A percentile compares a stretch with the other conserved stretches of the same genome.
These are phyloP conservation scores for Bufotes viridis DNA, from an alignment of 2,797 vertebrate genomes.

Conservation along the genomic window DNA sequence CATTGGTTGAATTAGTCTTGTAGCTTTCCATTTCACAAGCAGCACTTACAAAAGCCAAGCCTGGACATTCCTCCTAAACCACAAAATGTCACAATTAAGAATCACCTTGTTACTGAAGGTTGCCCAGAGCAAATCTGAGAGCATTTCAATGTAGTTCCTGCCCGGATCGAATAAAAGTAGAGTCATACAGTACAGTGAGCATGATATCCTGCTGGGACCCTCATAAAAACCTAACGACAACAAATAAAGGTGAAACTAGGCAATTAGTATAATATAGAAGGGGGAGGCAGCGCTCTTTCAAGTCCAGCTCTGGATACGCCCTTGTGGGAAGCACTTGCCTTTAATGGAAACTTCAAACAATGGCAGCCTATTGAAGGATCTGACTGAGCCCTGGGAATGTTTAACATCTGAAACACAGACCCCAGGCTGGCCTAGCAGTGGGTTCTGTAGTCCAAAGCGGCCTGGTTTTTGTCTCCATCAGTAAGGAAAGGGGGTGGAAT, in stretches of 20 bases:
- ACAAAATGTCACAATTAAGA: constrained; percentile 55
- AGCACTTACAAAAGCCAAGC: constrained; percentile 25
- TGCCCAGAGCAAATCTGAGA: constrained; percentile 51
- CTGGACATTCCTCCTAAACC: constrained; percentile 39
- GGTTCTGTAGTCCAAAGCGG: constrained; percentile 48
- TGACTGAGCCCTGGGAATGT: constrained; percentile 57
- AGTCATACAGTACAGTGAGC: constrained; percentile 56
- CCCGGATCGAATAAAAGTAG: constrained; percentile 29
- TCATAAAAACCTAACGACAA: constrained; percentile 61
- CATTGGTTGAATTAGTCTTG: not conserved
- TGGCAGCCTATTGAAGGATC: constrained; percentile 53
- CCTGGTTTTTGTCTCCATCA: constrained; percentile 58
- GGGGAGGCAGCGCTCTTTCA: constrained; percentile 53
- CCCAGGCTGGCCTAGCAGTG: constrained; percentile 52
- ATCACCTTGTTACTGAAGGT: constrained; percentile 59
- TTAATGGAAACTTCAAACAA: constrained; percentile 63
- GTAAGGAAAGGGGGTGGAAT: constrained; percentile 42
- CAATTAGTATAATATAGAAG: constrained; percentile 61
- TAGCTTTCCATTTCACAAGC: not conserved
- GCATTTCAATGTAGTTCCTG: constrained; percentile 51
- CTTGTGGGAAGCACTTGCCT: constrained; percentile 61
- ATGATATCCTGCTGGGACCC: constrained; percentile 59
- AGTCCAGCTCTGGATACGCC: constrained; percentile 50
- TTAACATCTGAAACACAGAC: constrained; percentile 63
- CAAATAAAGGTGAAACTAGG: constrained; percentile 63